Percentiles rank a stretch among this genome's conserved stretches.
Evolutionary conservation across 2,888 invertebrate species (phyloP).

Genomic region (Azorinus chamasolen): DNA sequence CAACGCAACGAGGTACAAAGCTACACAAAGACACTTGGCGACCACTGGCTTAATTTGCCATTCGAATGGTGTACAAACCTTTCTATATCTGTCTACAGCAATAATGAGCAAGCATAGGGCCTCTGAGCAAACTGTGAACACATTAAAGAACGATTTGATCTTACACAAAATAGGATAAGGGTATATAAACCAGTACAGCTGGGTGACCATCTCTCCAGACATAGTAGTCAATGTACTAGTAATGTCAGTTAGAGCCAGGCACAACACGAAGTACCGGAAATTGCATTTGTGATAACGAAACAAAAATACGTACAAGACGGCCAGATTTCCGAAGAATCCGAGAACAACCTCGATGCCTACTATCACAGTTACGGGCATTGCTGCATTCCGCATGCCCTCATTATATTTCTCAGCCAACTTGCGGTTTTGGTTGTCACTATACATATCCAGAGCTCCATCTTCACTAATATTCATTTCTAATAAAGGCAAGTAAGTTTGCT

Average conservation of each 20-base stretch:
- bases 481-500: too few species aligned
- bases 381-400: conserved; percentile 4
- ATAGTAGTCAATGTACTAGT: conserved; percentile 35
- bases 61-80: conserved; percentile 31
- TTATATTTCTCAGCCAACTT: neutral
- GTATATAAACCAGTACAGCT: conserved; percentile 39
- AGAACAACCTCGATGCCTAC: conserved; percentile 16
- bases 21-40: conserved; percentile 9
- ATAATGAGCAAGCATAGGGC: conserved; percentile 32
- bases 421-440: too few species aligned
- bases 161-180: conserved; percentile 15
- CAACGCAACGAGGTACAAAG: neutral
- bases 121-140: conserved; percentile 38
- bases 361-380: conserved; percentile 24
- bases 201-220: conserved; percentile 39
- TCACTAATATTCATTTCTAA: too few species aligned
- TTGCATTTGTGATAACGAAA: conserved; percentile 32
- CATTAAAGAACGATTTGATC: conserved; percentile 42
- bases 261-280: conserved; percentile 42
- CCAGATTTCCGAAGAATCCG: conserved; percentile 35
- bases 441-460: too few species aligned
- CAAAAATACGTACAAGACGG: conserved; percentile 30
- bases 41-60: conserved; percentile 23
- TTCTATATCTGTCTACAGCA: conserved; percentile 31
- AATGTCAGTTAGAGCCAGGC: conserved; percentile 34